phyloP scores from a whole-genome alignment of 2,113 vertebrate genomes.

The Progne subis region DNA sequence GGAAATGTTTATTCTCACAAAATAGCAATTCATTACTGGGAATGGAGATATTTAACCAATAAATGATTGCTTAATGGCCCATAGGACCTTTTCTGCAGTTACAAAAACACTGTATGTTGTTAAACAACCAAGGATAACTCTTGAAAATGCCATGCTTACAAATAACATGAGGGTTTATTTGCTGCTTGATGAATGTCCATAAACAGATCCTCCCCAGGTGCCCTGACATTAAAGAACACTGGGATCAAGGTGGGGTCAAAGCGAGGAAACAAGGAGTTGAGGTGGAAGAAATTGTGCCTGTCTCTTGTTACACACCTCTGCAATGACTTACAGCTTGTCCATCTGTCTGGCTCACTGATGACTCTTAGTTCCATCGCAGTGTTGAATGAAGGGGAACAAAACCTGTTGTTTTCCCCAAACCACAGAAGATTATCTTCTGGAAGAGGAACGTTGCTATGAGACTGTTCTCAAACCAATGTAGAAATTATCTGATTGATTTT shows the following conservation, averaged over 20 bases:
- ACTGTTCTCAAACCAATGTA: not conserved
- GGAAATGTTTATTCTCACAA: conserved; percentile 42
- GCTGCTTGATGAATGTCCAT: conserved; percentile 35
- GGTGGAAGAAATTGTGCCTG: not conserved
- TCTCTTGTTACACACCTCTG: not conserved
- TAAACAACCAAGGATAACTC: conserved; percentile 21
- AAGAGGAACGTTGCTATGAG: not conserved
- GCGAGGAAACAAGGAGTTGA: not conserved
- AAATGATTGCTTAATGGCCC: conserved; percentile 40
- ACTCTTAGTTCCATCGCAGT: not conserved
- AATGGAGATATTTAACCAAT: conserved; percentile 55
- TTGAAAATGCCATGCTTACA: conserved; percentile 49
- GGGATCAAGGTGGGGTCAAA: not conserved
- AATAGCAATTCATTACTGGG: conserved; percentile 15
- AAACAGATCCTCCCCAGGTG: not conserved
- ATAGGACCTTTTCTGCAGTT: conserved; percentile 40
- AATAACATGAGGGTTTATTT: conserved; percentile 38
- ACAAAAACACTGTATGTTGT: conserved; percentile 33
- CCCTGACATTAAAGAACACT: not conserved
- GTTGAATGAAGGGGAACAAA: not conserved
- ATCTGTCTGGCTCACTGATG: not conserved
- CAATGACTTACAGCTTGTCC: not conserved
- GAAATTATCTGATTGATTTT: not conserved
- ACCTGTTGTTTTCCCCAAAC: not conserved
- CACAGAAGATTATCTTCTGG: not conserved